Conservation (phyloP, 2,113 vertebrate species). For the Plectropomus leopardus region DNA sequence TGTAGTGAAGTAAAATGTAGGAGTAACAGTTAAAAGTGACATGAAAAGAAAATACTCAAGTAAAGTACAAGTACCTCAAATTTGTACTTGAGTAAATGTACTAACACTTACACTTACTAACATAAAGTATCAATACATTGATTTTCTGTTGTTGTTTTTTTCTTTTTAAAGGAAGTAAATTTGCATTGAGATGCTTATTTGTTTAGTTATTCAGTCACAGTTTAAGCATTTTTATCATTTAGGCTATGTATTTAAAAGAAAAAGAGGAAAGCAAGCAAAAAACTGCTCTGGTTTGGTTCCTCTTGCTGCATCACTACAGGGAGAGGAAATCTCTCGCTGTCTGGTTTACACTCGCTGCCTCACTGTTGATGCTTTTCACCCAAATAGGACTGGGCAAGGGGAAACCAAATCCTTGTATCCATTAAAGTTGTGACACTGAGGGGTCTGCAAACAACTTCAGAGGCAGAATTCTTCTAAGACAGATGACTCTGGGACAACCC, state of each 20-base stretch:
- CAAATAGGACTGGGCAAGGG: slow-evolving; percentile 23
- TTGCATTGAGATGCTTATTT: background rate
- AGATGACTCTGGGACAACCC: slow-evolving; percentile 50
- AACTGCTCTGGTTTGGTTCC: slow-evolving; percentile 20
- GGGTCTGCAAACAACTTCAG: slow-evolving; percentile 32
- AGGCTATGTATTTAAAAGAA: background rate
- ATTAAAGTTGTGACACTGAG: slow-evolving; percentile 48
- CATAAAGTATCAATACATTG: background rate
- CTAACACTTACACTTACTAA: background rate
- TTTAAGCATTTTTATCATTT: slow-evolving; percentile 12
- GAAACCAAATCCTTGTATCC: slow-evolving; percentile 47
- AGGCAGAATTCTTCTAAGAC: slow-evolving; percentile 20
- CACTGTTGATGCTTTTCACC: slow-evolving; percentile 12
- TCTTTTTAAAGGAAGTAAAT: background rate
- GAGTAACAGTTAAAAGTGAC: too few species aligned
- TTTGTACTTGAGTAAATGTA: background rate
- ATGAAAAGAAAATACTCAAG: too few species aligned
- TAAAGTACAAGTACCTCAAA: background rate
- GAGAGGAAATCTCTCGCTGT: background rate
- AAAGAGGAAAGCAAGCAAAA: background rate
- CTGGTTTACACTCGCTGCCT: slow-evolving; percentile 14
- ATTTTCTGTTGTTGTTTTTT: background rate
- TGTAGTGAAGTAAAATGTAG: too few species aligned
- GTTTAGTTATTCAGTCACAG: slow-evolving; percentile 3
- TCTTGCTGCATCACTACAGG: slow-evolving; percentile 5